Conservation (phyloP, 1,140 invertebrate genomes). For the Harlomillsia oculata region DNA sequence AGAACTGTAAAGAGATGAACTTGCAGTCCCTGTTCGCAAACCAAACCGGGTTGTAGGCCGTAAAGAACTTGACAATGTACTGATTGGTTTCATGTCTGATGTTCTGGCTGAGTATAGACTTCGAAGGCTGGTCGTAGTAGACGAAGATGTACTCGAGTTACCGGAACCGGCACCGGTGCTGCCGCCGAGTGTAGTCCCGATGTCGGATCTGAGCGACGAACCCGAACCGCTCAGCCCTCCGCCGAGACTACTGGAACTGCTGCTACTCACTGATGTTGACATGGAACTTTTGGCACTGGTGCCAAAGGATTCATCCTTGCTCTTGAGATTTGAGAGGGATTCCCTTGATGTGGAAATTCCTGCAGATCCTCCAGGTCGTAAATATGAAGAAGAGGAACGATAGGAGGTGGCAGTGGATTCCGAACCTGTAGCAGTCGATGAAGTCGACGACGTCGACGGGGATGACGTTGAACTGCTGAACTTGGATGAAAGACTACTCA, state of each 20-base stretch:
- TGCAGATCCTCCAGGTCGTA: not conserved
- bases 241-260: not conserved
- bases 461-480: not conserved
- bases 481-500: not conserved
- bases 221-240: too few relatives aligned
- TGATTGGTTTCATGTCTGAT: conserved; percentile 9
- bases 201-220: not conserved
- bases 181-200: not conserved
- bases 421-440: conserved; percentile 2
- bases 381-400: not conserved
- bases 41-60: conserved; percentile 24
- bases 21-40: conserved; percentile 18
- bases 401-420: not conserved
- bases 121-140: not conserved
- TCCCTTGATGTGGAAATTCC: conserved; percentile 8
- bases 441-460: conserved; percentile 1
- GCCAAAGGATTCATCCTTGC: not conserved
- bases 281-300: conserved; percentile 6
- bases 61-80: conserved; percentile 13
- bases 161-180: not conserved
- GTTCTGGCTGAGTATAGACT: not conserved
- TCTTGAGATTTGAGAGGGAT: conserved; percentile 6
- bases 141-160: not conserved
- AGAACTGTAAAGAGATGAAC: conserved; percentile 23
- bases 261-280: conserved; percentile 11